phyloP scores from a whole-genome alignment of 2,797 vertebrate genomes.

The Sarcoramphus papa region DNA sequence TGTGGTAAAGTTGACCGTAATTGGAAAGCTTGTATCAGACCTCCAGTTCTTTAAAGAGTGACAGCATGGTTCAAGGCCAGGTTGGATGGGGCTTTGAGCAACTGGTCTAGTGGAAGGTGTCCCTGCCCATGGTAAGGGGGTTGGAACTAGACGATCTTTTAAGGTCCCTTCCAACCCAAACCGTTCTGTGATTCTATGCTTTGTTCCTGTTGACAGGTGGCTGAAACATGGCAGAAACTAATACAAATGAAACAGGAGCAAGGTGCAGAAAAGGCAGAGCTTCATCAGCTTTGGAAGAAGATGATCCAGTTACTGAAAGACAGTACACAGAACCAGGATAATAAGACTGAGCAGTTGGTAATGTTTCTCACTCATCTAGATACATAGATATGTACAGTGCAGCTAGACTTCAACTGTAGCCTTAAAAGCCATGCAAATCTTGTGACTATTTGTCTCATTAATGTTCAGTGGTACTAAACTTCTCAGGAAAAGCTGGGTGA shows the following conservation, averaged over 20 bases:
- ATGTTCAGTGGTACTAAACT: not conserved
- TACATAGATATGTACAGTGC: not conserved
- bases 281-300: conserved; percentile 84
- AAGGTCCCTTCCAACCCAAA: too few relatives aligned
- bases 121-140: too few relatives aligned
- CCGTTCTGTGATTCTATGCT: not conserved
- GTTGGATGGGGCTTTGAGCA: too few relatives aligned
- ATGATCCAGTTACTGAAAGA: conserved; percentile 83
- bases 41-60: not conserved
- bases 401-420: not conserved
- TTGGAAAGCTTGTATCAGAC: not conserved
- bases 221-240: conserved; percentile 81
- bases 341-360: conserved; percentile 86
- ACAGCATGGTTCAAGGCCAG: not conserved
- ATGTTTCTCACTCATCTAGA: not conserved
- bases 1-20: not conserved
- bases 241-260: conserved; percentile 80
- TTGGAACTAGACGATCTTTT: too few relatives aligned
- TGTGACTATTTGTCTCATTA: not conserved
- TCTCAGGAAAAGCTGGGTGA: not conserved
- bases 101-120: too few relatives aligned
- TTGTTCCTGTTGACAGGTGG: conserved; percentile 74
- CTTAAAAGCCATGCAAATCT: not conserved
- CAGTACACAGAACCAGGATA: conserved; percentile 74
- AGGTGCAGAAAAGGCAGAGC: conserved; percentile 78